Conservation (phyloP, 2,888 invertebrate genomes). For the Drosophila subsilvestris region DNA sequence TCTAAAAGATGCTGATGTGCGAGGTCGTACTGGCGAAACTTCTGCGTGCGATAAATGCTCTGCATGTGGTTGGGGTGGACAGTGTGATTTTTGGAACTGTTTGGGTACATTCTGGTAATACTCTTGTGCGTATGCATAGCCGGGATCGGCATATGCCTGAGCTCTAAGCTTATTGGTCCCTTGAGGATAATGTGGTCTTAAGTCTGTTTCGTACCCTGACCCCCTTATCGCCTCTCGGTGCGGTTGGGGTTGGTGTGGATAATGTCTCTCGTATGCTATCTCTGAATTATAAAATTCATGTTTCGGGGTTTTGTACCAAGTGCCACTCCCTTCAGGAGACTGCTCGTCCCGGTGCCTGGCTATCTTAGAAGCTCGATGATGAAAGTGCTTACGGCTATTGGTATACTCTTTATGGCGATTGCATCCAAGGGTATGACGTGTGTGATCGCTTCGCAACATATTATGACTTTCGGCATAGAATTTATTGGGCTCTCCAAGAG, state of each 20-base stretch:
- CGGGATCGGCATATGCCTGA: not conserved
- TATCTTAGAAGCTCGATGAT: not conserved
- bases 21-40: not conserved
- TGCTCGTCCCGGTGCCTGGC: not conserved
- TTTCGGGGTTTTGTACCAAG: not conserved
- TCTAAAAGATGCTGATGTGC: not conserved
- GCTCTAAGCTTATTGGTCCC: not conserved
- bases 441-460: not conserved
- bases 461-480: constrained; percentile 37
- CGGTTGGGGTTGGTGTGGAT: not conserved
- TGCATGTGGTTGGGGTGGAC: not conserved
- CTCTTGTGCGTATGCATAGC: not conserved
- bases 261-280: not conserved
- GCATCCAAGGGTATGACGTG: not conserved
- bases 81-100: not conserved
- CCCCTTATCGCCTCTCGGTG: not conserved
- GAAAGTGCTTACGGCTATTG: not conserved
- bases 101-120: not conserved
- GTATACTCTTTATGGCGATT: not conserved
- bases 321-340: not conserved
- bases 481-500: constrained; percentile 44
- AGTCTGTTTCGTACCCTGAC: not conserved
- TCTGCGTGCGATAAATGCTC: not conserved
- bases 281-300: not conserved
- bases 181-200: not conserved